Evolutionary conservation across 1,140 invertebrate species (phyloP), one percentile per base, ranked within the genome.

Genomic region (Hetaerina americana): DNA sequence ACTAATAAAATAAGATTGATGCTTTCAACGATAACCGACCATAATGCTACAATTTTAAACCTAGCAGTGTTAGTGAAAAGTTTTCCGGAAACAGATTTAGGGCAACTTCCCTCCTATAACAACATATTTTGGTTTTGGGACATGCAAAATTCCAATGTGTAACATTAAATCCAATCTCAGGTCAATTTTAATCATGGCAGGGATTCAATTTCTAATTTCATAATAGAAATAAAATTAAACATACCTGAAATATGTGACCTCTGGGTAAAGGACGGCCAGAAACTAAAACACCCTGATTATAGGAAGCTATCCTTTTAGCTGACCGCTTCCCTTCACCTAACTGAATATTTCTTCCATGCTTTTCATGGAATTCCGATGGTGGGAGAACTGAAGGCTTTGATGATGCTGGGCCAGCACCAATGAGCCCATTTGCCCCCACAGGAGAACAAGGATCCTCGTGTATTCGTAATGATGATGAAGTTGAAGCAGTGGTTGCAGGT

Each of bases 281-380:
- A 75, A 92, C 83, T 2, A 90, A 86, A 57, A 92, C 80, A 3
- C 88, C 90, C 78, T 92, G 88, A 80, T 92, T 92, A 77, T 91
- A 92, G 75, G 90, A 90, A 5, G 88, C 87, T 15, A 87, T 86
- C 76, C 91, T 81, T 72, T 80, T 82, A 0, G 90, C 90, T 15
- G 83, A 82, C 25, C 82, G 81, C 74, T 86, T 84, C 5, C 82
- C 81, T 73, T 86, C 84, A 18, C 79, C 81, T 0, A 94, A 78
- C 72, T 89, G 84, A 27, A 93, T 85, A 80, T 94, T 92, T 76
- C 89, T 86, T 0, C 91, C 91, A 77, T 90, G 89, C 75, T 86
- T 84, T 72, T 89, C 88, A 70, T 87, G 84, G 74, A 89, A 88
- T 71, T 87, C 86, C 72, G 26, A 25, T 18, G 40, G 40, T 15